phyloP scores from a whole-genome alignment of 2,797 vertebrate genomes.

The Spheniscus humboldti region DNA sequence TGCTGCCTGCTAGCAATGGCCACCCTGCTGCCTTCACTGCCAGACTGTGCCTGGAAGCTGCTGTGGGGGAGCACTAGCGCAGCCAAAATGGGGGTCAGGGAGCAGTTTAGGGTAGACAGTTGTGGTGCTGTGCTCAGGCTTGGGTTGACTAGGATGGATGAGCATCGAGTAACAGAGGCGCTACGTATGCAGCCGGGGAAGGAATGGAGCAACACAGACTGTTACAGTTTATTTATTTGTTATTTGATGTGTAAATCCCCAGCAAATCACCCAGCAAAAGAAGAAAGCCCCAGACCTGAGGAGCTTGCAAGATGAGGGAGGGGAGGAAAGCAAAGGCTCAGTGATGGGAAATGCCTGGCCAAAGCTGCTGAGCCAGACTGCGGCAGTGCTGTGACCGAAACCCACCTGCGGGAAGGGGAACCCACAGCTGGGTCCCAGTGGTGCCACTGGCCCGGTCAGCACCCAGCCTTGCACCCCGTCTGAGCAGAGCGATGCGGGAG shows the following conservation, averaged over 20 bases:
- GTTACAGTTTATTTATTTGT: background rate
- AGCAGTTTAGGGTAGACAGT: background rate
- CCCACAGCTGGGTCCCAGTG: rapidly evolving
- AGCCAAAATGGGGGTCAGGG: background rate
- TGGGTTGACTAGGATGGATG: background rate
- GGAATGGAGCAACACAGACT: background rate
- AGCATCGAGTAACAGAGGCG: background rate
- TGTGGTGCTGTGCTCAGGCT: background rate
- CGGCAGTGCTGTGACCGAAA: background rate
- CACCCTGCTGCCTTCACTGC: background rate
- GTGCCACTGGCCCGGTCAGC: rapidly evolving
- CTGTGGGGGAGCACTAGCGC: background rate
- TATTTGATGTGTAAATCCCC: background rate
- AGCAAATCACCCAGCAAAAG: background rate
- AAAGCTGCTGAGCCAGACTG: rapidly evolving
- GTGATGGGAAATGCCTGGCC: background rate
- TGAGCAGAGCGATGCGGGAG: background rate
- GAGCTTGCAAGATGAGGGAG: background rate
- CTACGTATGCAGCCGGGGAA: background rate
- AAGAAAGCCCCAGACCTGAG: background rate
- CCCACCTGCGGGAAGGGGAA: background rate
- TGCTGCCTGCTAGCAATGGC: background rate
- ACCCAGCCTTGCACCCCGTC: rapidly evolving
- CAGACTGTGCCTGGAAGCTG: background rate
- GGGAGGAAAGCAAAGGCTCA: background rate